Percentiles rank a stretch among this genome's conserved stretches.
Evolutionary conservation across 2,797 vertebrate species (phyloP).

Genomic region (Aquila chrysaetos): DNA sequence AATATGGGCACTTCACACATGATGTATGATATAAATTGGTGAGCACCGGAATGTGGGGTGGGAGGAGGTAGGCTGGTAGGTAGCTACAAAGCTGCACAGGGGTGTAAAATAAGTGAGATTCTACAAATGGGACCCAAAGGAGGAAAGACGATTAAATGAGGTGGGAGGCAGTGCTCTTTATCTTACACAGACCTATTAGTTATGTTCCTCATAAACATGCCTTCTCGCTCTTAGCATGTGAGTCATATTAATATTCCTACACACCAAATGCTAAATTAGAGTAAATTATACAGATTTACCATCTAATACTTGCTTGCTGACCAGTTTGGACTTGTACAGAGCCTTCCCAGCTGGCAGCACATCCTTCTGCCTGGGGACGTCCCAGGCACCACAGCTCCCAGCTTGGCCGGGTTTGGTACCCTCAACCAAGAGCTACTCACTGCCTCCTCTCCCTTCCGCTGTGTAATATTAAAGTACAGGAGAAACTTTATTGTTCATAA

Average conservation of each 20-base stretch:
- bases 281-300: background rate
- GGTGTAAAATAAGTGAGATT: background rate
- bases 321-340: background rate
- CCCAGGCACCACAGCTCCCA: background rate
- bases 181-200: background rate
- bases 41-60: background rate
- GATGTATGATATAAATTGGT: fast-evolving
- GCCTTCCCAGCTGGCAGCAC: background rate
- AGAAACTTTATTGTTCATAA: slow-evolving; percentile 23
- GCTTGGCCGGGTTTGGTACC: background rate
- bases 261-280: slow-evolving; percentile 22
- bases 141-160: background rate
- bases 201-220: background rate
- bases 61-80: background rate
- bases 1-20: background rate
- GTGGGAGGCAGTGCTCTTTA: slow-evolving; percentile 2
- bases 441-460: background rate
- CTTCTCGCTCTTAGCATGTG: slow-evolving; percentile 1
- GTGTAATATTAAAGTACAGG: background rate
- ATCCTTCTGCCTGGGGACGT: background rate
- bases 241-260: slow-evolving; percentile 12
- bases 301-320: background rate
- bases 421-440: background rate
- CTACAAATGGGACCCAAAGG: background rate
- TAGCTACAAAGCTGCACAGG: background rate